Percentiles rank a stretch among this genome's conserved stretches.
phyloP scores from a whole-genome alignment of 1,140 invertebrate species.

The Laodelphax striatellus region DNA sequence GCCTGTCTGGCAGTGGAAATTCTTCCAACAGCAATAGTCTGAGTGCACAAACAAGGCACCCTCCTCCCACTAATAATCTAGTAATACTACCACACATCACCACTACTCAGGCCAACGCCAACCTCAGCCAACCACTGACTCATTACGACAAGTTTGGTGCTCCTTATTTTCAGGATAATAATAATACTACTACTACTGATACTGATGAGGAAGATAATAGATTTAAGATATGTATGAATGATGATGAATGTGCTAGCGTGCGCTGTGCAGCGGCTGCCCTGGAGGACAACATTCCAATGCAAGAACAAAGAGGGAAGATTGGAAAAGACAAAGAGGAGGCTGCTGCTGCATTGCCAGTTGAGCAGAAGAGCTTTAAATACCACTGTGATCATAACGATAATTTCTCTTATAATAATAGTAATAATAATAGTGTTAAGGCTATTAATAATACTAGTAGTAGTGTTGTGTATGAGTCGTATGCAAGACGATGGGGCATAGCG shows the following conservation, averaged over 20 bases:
- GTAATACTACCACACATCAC: background rate
- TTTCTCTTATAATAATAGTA: constrained; percentile 23
- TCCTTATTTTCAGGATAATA: constrained; percentile 6
- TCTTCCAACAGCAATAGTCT: constrained; percentile 27
- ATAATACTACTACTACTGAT: constrained; percentile 5
- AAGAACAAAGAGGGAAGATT: too few relatives aligned
- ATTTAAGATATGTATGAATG: too few relatives aligned
- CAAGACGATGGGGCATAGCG: constrained; percentile 43
- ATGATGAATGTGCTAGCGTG: too few relatives aligned
- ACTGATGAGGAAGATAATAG: constrained; percentile 17
- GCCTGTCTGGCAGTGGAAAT: constrained; percentile 12
- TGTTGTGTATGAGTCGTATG: constrained; percentile 39
- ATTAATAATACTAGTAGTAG: constrained; percentile 18
- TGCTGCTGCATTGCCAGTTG: too few relatives aligned
- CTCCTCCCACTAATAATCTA: constrained; percentile 8
- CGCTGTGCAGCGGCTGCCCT: too few relatives aligned
- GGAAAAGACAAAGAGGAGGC: too few relatives aligned
- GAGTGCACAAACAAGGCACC: constrained; percentile 17
- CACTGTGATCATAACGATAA: constrained; percentile 14
- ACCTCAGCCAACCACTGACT: constrained; percentile 4
- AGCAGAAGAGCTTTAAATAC: too few relatives aligned
- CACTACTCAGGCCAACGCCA: background rate
- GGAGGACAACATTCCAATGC: too few relatives aligned
- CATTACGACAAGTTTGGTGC: background rate
- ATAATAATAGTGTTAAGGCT: constrained; percentile 26